Conservation (phyloP, 2,797 vertebrate genomes). For the Myiothlypis coronata region DNA sequence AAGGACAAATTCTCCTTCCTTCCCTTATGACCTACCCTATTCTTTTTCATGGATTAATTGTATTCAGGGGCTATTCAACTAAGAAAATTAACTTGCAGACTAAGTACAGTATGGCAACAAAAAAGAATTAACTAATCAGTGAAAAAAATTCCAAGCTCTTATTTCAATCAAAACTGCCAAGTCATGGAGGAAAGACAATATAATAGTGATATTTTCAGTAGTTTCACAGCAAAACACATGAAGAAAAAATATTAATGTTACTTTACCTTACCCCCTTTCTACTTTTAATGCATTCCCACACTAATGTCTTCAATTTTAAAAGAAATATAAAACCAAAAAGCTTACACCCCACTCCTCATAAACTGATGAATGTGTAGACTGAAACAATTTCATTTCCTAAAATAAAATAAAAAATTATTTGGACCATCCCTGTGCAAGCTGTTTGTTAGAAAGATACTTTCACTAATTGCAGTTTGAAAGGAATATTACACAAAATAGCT, state of each 20-base stretch:
- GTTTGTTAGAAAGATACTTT: not conserved
- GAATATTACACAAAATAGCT: not conserved
- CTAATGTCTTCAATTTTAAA: not conserved
- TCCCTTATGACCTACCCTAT: not conserved
- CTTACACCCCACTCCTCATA: not conserved
- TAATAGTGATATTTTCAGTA: not conserved
- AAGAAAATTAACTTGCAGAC: not conserved
- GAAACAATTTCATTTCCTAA: not conserved
- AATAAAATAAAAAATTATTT: not conserved
- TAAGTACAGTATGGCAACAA: not conserved
- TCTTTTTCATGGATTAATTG: not conserved
- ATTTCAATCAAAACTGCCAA: not conserved
- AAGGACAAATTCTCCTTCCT: not conserved
- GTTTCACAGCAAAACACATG: not conserved
- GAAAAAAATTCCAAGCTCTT: not conserved
- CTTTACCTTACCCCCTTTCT: not conserved
- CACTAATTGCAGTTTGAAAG: slow-evolving; percentile 3
- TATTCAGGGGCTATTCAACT: not conserved
- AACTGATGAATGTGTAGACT: not conserved
- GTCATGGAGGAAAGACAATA: not conserved
- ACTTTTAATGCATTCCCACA: not conserved
- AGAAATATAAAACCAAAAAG: not conserved
- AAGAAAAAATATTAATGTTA: not conserved
- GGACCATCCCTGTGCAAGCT: not conserved
- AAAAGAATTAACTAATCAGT: not conserved